phyloP scores from a whole-genome alignment of 2,888 invertebrate species.

The Pammene fasciana region DNA sequence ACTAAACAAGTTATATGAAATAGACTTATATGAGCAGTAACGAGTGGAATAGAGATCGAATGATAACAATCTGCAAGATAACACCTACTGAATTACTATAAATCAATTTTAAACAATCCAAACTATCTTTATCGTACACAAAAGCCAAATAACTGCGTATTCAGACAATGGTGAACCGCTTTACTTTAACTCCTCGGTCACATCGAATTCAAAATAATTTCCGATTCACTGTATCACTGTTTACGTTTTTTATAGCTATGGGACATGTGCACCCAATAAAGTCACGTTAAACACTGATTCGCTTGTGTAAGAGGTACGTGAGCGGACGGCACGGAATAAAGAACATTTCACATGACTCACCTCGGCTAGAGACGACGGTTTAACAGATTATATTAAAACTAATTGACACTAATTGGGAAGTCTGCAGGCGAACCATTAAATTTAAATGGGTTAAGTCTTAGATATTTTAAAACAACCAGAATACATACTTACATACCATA shows the following conservation, averaged over 20 bases:
- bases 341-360: constrained; percentile 44
- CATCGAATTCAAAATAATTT: constrained; percentile 1
- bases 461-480: background rate
- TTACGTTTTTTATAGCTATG: constrained; percentile 28
- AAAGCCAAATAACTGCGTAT: background rate
- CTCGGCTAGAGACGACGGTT: constrained; percentile 11
- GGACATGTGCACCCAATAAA: constrained; percentile 52
- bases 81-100: background rate
- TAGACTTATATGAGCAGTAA: constrained; percentile 1
- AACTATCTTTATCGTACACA: background rate
- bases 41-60: constrained; percentile 7
- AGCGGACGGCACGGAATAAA: constrained; percentile 40
- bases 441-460: background rate
- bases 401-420: constrained; percentile 23
- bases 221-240: constrained; percentile 36
- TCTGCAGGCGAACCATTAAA: background rate
- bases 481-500: no score
- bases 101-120: background rate
- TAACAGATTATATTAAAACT: constrained; percentile 19
- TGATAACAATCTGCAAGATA: constrained; percentile 22
- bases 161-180: background rate
- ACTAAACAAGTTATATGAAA: background rate
- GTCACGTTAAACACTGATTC: constrained; percentile 58
- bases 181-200: background rate
- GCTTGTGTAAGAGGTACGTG: constrained; percentile 36